Base-by-base conservation (phyloP, 1,140 invertebrate species). In the Adelges cooleyi region DNA sequence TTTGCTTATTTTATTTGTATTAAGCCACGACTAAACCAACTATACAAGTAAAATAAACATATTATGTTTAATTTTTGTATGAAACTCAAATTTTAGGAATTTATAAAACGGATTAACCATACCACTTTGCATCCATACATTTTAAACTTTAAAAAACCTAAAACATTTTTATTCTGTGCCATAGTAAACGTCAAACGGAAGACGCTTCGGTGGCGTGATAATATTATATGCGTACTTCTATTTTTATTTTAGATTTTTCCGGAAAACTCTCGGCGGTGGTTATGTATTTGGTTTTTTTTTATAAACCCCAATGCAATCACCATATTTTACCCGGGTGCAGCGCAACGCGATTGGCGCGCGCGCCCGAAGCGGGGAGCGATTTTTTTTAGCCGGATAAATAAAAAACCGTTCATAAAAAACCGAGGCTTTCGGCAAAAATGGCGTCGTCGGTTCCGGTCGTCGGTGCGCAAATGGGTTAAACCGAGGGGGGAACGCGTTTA, bases 341-440 rank as follows among this genome's bases (percentile, higher is more conserved):
- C 36, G 52, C 5, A 33, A 33, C 29, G 29, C 29, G 29, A 33
- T n/a, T 44, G 40, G 40, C 40, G 40, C 5, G 5, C 5, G 40
- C 40, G 15, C 5, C 3, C 40, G 40, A 44, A 17, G 15, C 4
- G 40, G 40, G n/a, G n/a, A 4, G 40, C 15, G 40, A 44, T 44
- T 17, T 11, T 44, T 44, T 44, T 38, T 44, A 3, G 8, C n/a
- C 15, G 4, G 20, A 23, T 59, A 62, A 33, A 62, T 29, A n/a
- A 62, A 62, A 48, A 46, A 29, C 2, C 17, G 17, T 15, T 6
- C 18, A 22, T 20, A 56, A 62, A 62, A 62, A 44, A 44, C 40
- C 40, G 40, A 11, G 5, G 38, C 40, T 40, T 40, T 59, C 53
- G 40, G 10, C 56, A 62, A 62, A n/a, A 62, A 62, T 62, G 56